Percentiles rank a stretch among this genome's conserved stretches.
Conservation (phyloP, 1,140 invertebrate genomes). For the Caenorhabditis elegans region WBcel235 BX284606.5:12899501-12900000, state of each 20-base stretch:
- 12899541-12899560: neutral
- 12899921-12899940: too few relatives aligned
- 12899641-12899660: neutral
- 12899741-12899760: neutral
- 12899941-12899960: too few relatives aligned
- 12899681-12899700: neutral
- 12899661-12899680: neutral
- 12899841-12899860: too few relatives aligned
- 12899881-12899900: too few relatives aligned
- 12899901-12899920: too few relatives aligned
- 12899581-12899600: constrained; percentile 30
- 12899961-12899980: too few relatives aligned
- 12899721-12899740: neutral
- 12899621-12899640: neutral
- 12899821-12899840: neutral
- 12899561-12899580: neutral
- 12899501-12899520: too few relatives aligned
- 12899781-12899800: too few relatives aligned
- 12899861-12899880: too few relatives aligned
- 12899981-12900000: too few relatives aligned
- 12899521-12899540: neutral
- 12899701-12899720: constrained; percentile 18
- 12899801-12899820: too few relatives aligned
- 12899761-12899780: neutral
- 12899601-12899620: neutral